phyloP scores from a whole-genome alignment of 2,113 vertebrate species.

The Melanocharis versteri region DNA sequence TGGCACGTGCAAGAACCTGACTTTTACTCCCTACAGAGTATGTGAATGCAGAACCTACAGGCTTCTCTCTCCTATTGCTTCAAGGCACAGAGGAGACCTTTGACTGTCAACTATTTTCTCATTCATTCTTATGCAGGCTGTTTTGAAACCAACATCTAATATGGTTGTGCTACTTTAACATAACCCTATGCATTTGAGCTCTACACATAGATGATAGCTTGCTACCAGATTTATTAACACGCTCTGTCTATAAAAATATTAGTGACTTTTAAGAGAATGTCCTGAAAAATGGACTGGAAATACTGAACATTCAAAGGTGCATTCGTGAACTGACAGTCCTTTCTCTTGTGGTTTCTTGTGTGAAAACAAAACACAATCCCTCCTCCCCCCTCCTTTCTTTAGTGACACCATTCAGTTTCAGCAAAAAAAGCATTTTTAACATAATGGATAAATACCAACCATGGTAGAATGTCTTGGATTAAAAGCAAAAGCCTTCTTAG shows the following conservation, averaged over 20 bases:
- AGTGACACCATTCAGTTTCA: neutral
- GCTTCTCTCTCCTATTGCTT: neutral
- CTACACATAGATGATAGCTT: rapidly evolving
- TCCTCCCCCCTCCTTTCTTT: neutral
- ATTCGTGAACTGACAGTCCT: neutral
- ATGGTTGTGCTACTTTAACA: neutral
- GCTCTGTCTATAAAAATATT: neutral
- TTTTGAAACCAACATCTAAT: neutral
- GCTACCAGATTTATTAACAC: neutral
- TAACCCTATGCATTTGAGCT: neutral
- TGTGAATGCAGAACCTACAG: neutral
- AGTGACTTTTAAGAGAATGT: neutral
- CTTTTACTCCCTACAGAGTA: neutral
- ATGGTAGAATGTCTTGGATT: neutral
- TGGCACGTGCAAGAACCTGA: neutral
- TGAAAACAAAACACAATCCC: neutral
- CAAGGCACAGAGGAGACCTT: neutral
- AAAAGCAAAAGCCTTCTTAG: neutral
- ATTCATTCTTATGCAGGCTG: neutral
- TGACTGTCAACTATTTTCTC: neutral
- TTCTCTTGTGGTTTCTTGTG: neutral
- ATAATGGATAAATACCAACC: neutral
- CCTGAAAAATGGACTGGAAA: neutral
- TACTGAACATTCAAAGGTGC: neutral
- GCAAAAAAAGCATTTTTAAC: neutral